Base-by-base conservation (phyloP, 2,888 invertebrate species). In the Drosophila nigricruria region DNA sequence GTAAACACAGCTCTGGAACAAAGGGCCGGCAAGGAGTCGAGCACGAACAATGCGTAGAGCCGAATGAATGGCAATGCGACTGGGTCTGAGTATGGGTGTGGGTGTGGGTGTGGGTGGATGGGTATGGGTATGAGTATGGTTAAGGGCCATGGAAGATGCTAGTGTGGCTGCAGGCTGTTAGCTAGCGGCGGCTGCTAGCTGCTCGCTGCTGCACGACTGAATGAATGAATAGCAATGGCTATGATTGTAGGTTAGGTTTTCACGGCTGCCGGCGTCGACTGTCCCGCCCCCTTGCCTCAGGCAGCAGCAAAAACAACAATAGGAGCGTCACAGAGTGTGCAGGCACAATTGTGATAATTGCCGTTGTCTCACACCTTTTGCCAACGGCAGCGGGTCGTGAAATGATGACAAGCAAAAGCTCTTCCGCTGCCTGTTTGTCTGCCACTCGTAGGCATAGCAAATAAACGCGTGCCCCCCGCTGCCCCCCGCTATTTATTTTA, bases 341-440 rank as follows among this genome's bases (percentile, higher is more conserved):
- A 63, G 79, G 83, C 76, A 85, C 86, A 87, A 89, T 89, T 87
- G 86, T 79, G 90, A 87, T 87, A 87, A 87, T 87, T 87, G 86
- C 90, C 86, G 90, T 82, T 87, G 85, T 89, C 89, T 83, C 84
- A 83, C 89, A 89, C 84, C 89, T 82, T 75, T 53, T 54, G 73
- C 66, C 77, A 45, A 34, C 49, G 68, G 71, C 80, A 77, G 82
- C 83, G 75, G 87, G 78, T 86, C 89, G 79, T 84, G 88, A 84
- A 84, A 84, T 84, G 84, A 84, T 89, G 86, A 87, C 86, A 87
- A 88, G 86, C 73, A 87, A 87, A 87, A 77, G 88, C 86, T 89
- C 81, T 86, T 88, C 85, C 86, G 78, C 56, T 73, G 82, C 66
- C 85, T 67, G 84, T 85, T 81, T 79, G 82, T 52, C 76, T 75